Evolutionary conservation across 2,888 invertebrate species (phyloP).

Genomic region (Eulithis prunata): DNA sequence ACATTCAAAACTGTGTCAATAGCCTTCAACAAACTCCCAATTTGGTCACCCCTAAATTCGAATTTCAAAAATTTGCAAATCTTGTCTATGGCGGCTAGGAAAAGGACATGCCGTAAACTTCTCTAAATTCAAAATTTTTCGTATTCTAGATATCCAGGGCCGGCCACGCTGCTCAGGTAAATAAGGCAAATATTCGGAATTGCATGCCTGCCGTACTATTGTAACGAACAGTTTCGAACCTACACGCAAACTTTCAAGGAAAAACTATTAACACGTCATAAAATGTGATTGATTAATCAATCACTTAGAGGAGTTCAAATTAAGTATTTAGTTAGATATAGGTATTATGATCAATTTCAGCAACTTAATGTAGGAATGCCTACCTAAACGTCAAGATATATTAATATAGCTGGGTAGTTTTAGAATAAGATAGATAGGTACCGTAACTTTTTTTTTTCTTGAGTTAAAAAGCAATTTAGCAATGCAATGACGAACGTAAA

Average conservation of each 20-base stretch:
- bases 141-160: constrained; percentile 63
- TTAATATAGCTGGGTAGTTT: too few species aligned
- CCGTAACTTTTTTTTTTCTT: too few species aligned
- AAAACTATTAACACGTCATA: constrained; percentile 20
- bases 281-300: constrained; percentile 21
- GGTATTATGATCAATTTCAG: too few species aligned
- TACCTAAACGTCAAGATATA: too few species aligned
- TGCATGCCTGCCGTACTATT: constrained; percentile 45
- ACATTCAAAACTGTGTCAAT: too few species aligned
- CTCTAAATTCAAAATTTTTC: constrained; percentile 42
- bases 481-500: too few species aligned
- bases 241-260: constrained; percentile 37
- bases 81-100: too few species aligned
- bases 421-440: too few species aligned
- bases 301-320: background rate
- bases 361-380: too few species aligned
- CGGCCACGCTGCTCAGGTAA: constrained; percentile 66
- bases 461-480: too few species aligned
- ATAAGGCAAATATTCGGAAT: constrained; percentile 27
- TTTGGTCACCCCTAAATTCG: constrained; percentile 1
- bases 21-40: background rate
- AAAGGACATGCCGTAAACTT: background rate
- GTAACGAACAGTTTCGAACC: constrained; percentile 33
- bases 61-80: background rate
- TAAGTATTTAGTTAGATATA: too few species aligned